Conservation (phyloP, 2,888 invertebrate species). For the Hydropsyche betteni region DNA sequence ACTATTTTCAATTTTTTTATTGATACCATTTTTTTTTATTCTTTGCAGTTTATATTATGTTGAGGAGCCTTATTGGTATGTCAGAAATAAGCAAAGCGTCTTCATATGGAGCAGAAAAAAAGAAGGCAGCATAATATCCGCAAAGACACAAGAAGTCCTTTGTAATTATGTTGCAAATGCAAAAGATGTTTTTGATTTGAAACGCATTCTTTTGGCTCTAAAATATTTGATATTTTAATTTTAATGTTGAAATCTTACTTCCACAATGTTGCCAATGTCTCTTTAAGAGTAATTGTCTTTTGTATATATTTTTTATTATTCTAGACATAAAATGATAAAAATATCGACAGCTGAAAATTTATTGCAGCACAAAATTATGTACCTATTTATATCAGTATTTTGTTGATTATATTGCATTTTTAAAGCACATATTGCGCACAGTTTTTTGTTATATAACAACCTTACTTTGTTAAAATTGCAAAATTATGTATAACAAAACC, state of each 20-base stretch:
- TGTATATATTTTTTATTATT: constrained; percentile 17
- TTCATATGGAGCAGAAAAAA: constrained; percentile 76
- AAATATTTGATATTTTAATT: constrained; percentile 27
- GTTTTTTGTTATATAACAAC: too few species aligned
- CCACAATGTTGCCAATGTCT: constrained; percentile 40
- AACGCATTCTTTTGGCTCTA: constrained; percentile 17
- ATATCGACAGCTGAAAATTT: neutral
- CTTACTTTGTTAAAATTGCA: too few species aligned
- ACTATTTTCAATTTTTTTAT: constrained; percentile 1
- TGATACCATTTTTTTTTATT: constrained; percentile 43
- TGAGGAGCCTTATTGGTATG: constrained; percentile 83
- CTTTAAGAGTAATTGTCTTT: constrained; percentile 41
- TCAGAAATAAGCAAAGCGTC: constrained; percentile 87
- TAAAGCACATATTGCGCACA: too few species aligned
- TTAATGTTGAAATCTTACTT: constrained; percentile 42
- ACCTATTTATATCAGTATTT: too few species aligned
- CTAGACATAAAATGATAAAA: constrained; percentile 9
- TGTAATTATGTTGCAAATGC: too few species aligned
- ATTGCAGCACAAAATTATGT: too few species aligned
- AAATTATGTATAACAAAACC: too few species aligned
- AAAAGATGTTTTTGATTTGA: too few species aligned
- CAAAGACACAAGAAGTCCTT: too few species aligned
- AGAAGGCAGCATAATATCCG: constrained; percentile 54
- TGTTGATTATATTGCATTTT: too few species aligned
- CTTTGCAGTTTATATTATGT: constrained; percentile 77